phyloP scores from a whole-genome alignment of 64 coral and sea anemone genomes.

The Montipora cactus region DNA sequence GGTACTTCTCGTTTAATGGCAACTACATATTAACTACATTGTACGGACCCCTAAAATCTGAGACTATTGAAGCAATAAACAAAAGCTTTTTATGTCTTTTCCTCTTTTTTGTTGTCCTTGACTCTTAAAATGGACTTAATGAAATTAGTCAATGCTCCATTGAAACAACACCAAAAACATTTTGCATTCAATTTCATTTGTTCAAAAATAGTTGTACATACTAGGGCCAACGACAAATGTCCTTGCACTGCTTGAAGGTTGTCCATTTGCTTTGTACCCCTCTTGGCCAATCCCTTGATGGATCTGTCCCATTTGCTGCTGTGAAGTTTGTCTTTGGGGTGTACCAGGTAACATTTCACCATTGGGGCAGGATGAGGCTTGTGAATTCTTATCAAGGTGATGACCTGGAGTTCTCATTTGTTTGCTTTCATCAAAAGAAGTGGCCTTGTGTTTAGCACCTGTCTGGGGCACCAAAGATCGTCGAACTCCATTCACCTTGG shows the following conservation, averaged over 20 bases:
- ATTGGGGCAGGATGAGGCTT: neutral
- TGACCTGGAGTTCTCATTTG: conserved; percentile 32
- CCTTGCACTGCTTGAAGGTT: conserved; percentile 28
- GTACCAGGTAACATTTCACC: neutral
- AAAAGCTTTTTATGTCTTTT: too few relatives aligned
- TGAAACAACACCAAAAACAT: too few relatives aligned
- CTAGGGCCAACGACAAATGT: conserved; percentile 57
- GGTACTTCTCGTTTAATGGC: too few relatives aligned
- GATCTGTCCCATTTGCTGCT: neutral
- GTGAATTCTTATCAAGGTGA: neutral
- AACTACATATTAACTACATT: too few relatives aligned
- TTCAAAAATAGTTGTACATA: neutral
- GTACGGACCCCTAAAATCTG: too few relatives aligned
- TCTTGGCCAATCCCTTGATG: neutral
- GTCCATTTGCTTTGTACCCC: conserved; percentile 9
- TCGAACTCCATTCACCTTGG: conserved; percentile 92
- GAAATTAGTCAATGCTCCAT: too few relatives aligned
- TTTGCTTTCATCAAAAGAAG: conserved; percentile 47
- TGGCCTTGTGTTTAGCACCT: conserved; percentile 4
- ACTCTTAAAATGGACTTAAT: too few relatives aligned
- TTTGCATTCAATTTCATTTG: too few relatives aligned
- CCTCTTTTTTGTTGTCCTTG: too few relatives aligned
- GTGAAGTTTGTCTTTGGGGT: neutral
- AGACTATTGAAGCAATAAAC: too few relatives aligned
- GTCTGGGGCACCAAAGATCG: conserved; percentile 62